Percentiles rank a stretch among this genome's conserved stretches.
Evolutionary conservation across 2,888 invertebrate genomes (phyloP).

Genomic region (Megamerina dolium): DNA sequence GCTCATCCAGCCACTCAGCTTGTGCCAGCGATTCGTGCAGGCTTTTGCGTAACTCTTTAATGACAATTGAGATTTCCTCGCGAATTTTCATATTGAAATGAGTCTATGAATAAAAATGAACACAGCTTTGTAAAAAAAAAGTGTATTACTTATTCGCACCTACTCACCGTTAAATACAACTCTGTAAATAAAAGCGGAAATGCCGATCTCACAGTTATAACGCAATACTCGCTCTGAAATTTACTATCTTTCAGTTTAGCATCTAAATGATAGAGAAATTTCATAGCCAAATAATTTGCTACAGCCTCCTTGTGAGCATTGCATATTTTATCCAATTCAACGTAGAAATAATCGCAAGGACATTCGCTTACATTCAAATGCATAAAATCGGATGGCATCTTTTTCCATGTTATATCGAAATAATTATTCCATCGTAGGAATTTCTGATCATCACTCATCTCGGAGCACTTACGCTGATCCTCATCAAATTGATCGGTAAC

Average conservation of each 20-base stretch:
- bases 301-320: conserved; percentile 27
- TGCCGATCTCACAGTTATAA: conserved; percentile 20
- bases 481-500: conserved; percentile 26
- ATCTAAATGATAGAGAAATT: conserved; percentile 36
- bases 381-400: conserved; percentile 19
- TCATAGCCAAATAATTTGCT: conserved; percentile 42
- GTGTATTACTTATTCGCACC: too few species aligned
- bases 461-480: conserved; percentile 19
- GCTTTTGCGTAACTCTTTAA: conserved; percentile 35
- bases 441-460: fast-evolving
- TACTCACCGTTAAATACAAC: conserved; percentile 32
- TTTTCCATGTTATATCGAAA: conserved; percentile 40
- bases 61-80: conserved; percentile 27
- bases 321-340: conserved; percentile 30
- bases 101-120: too few species aligned
- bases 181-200: conserved; percentile 29
- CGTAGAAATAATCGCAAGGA: conserved; percentile 33
- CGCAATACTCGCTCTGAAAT: conserved; percentile 32
- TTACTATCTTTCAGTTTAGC: conserved; percentile 26
- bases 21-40: conserved; percentile 25
- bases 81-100: conserved; percentile 26
- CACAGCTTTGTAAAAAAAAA: too few species aligned
- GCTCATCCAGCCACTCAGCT: conserved; percentile 39
- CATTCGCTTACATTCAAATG: conserved; percentile 6
- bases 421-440: conserved; percentile 30